Percentiles rank a stretch among this genome's conserved stretches.
Evolutionary conservation across 2,888 invertebrate genomes (phyloP).

Genomic region (Leucoma salicis): DNA sequence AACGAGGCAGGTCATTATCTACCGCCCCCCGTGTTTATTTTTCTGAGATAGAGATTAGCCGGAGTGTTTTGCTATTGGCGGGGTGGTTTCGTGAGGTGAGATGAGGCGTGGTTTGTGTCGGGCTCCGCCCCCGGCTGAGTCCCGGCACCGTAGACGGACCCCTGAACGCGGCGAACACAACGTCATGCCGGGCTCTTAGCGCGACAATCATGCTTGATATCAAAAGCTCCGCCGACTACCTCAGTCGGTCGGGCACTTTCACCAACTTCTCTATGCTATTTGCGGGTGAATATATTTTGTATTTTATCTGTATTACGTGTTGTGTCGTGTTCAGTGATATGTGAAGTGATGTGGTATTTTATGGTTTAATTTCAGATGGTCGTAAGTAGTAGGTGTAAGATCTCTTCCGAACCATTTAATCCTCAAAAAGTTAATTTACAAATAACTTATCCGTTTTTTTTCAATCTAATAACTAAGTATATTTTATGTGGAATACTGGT

Average conservation of each 20-base stretch:
- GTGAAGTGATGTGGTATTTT: conserved; percentile 34
- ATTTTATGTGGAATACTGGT: too few species aligned
- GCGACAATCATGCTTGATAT: conserved; percentile 91
- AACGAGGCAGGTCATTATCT: conserved; percentile 75
- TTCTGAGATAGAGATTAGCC: conserved; percentile 81
- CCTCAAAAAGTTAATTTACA: too few species aligned
- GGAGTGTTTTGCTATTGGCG: conserved; percentile 72
- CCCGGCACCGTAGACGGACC: conserved; percentile 13
- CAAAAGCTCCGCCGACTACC: conserved; percentile 94
- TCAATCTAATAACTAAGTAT: too few species aligned
- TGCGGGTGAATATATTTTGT: conserved; percentile 86
- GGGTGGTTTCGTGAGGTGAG: conserved; percentile 39
- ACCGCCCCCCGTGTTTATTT: conserved; percentile 80
- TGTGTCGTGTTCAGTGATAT: conserved; percentile 45
- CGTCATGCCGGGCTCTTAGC: conserved; percentile 55
- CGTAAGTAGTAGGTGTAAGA: conserved; percentile 33
- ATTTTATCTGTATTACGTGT: conserved; percentile 29
- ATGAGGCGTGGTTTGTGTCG: not conserved
- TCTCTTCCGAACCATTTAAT: too few species aligned
- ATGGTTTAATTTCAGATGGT: conserved; percentile 26
- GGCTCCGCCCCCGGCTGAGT: conserved; percentile 1
- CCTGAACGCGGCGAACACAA: conserved; percentile 49
- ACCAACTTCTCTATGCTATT: conserved; percentile 98
- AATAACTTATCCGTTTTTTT: too few species aligned
- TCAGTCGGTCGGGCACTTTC: conserved; percentile 94